These are phyloP conservation scores for Tethea ocularis DNA, from an alignment of 2,888 invertebrate genomes.

Conservation along the genomic window DNA sequence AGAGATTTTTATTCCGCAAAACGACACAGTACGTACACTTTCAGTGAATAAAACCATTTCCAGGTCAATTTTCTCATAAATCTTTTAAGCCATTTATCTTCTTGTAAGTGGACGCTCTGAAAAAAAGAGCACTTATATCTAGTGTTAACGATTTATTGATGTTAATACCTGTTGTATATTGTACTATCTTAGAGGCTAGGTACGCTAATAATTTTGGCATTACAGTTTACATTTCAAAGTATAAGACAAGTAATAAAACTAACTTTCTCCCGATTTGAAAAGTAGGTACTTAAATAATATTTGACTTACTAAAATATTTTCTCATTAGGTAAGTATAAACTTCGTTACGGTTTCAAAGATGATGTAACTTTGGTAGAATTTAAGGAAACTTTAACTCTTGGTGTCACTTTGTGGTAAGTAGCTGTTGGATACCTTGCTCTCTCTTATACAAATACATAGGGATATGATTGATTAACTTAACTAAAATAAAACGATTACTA, in stretches of 20 bases:
- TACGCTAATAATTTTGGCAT: too few species aligned
- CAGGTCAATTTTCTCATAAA: neutral
- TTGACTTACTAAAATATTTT: too few species aligned
- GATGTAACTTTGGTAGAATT: neutral
- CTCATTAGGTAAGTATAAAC: neutral
- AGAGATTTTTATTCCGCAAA: constrained; percentile 21
- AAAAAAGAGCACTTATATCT: neutral
- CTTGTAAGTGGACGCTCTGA: neutral
- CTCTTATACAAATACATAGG: neutral
- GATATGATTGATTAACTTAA: too few species aligned
- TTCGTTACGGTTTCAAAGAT: neutral
- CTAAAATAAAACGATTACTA: too few species aligned
- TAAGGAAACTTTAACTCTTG: neutral
- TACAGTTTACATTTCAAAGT: too few species aligned
- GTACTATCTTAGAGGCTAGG: too few species aligned
- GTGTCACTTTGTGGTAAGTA: neutral
- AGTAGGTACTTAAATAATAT: too few species aligned
- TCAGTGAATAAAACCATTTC: neutral
- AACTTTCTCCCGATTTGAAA: too few species aligned
- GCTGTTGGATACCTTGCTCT: neutral
- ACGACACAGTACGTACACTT: constrained; percentile 5
- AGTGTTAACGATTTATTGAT: constrained; percentile 5
- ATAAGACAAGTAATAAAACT: too few species aligned
- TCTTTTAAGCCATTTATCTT: constrained; percentile 8
- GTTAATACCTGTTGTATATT: neutral